Evolutionary conservation across 2,888 invertebrate species (phyloP).

Genomic region (Harpalus rufipes): DNA sequence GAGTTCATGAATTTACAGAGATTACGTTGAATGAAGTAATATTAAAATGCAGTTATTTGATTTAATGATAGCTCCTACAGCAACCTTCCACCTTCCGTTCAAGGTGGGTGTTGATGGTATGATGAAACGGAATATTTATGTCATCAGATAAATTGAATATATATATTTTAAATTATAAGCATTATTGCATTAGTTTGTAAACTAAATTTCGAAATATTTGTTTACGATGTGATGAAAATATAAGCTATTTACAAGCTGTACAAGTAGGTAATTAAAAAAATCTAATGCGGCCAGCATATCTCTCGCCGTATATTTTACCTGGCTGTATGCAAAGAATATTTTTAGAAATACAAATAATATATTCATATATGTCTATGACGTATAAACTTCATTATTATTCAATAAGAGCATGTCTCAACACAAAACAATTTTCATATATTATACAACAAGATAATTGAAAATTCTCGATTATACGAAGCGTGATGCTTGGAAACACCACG

Average conservation of each 20-base stretch:
- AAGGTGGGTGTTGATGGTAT: conserved; percentile 22
- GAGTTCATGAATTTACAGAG: conserved; percentile 28
- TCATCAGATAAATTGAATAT: not conserved
- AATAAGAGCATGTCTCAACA: no score
- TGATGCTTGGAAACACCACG: no score
- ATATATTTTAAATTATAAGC: not conserved
- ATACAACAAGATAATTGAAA: no score
- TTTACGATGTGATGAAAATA: not conserved
- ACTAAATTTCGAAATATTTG: not conserved
- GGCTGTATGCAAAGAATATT: no score
- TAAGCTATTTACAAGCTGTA: not conserved
- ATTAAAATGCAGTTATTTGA: conserved; percentile 26
- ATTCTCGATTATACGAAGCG: no score
- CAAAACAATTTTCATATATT: no score
- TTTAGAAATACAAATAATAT: no score
- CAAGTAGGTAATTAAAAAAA: not conserved
- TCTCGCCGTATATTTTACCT: no score
- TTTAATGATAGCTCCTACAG: conserved; percentile 12
- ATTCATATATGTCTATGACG: no score
- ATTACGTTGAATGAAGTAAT: conserved; percentile 40
- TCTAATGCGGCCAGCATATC: no score
- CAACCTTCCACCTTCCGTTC: not conserved
- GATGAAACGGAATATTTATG: conserved; percentile 9
- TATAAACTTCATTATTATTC: no score
- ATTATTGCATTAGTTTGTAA: not conserved